Base-by-base conservation (phyloP, 1,140 invertebrate species). In the Hycleus phaleratus region DNA sequence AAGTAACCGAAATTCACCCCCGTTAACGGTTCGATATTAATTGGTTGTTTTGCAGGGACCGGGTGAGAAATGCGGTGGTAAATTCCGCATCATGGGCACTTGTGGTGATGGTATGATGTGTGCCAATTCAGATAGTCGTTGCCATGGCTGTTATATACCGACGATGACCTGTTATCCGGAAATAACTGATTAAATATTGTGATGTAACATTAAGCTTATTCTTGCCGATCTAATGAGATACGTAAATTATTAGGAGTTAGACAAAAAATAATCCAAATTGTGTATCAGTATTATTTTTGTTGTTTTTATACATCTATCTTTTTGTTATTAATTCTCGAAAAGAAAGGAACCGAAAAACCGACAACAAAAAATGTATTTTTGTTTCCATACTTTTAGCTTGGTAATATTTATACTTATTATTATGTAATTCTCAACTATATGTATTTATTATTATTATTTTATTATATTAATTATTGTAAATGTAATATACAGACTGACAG, bases 51-150 rank as follows among this genome's bases (percentile, higher is more conserved):
- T 69, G 5, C 56, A 81, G 77, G 78, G 79, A 42, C 79, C 78
- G 4, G 77, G 75, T 12, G 71, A 81, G 38, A 55, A 64, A 26
- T 81, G 79, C 58, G 79, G 79, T 3, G 79, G 78, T 5, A 63
- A 60, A 0, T 64, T 65, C 5, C 67, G 76, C 46, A 58, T 71
- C 8, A 71, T 71, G 11, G 79, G 78, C 3, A 60, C 63, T 1
- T 82, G 80, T 60, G 79, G 77, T 42, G 78, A 79, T 3, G 79
- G 79, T 25, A 67, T 81, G 69, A 71, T 69, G 57, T 82, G 80
- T 59, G 44, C 51, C 65, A 67, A 46, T 74, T 26, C 40, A 3
- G 70, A 79, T 60, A 73, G 77, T 38, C 71, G 65, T 51, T 81
- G 78, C 65, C 65, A 68, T 24, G 79, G 79, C 4, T 81, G 79